Evolutionary conservation across 2,797 vertebrate genomes (phyloP).

Genomic region (Propithecus deckenii): DNA sequence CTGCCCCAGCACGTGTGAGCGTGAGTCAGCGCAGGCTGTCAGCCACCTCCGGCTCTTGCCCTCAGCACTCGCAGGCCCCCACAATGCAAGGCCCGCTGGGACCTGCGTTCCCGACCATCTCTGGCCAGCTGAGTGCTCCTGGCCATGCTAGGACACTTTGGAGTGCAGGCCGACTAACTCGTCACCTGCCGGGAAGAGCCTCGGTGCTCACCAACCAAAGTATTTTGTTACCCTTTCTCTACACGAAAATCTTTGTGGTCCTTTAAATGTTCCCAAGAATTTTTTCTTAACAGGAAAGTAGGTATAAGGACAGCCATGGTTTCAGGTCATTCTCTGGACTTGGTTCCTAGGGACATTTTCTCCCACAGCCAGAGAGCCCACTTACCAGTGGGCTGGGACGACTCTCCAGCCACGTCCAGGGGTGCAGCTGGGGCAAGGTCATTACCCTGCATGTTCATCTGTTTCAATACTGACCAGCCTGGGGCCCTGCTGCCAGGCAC

Average conservation of each 20-base stretch:
- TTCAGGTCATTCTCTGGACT: background rate
- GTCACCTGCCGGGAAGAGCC: background rate
- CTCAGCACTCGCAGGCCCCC: background rate
- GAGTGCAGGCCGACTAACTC: background rate
- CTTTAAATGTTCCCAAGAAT: background rate
- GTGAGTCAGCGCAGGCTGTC: background rate
- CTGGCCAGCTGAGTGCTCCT: background rate
- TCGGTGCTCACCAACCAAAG: background rate
- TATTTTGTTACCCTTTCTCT: background rate
- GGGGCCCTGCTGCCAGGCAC: background rate
- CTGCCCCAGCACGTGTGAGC: background rate
- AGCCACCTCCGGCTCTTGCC: background rate
- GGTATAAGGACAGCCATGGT: background rate
- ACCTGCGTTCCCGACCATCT: background rate
- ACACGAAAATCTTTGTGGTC: background rate
- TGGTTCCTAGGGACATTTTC: background rate
- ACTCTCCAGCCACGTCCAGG: background rate
- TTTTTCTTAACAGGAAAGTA: background rate
- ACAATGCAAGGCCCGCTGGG: background rate
- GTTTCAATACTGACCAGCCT: background rate
- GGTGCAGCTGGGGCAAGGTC: background rate
- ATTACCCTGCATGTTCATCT: too few relatives aligned
- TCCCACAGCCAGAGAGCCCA: background rate
- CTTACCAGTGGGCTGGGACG: background rate
- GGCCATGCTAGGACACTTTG: too few relatives aligned